These are phyloP conservation scores for Drosophila ezoana DNA, from an alignment of 2,888 invertebrate genomes.

Conservation along the genomic window DNA sequence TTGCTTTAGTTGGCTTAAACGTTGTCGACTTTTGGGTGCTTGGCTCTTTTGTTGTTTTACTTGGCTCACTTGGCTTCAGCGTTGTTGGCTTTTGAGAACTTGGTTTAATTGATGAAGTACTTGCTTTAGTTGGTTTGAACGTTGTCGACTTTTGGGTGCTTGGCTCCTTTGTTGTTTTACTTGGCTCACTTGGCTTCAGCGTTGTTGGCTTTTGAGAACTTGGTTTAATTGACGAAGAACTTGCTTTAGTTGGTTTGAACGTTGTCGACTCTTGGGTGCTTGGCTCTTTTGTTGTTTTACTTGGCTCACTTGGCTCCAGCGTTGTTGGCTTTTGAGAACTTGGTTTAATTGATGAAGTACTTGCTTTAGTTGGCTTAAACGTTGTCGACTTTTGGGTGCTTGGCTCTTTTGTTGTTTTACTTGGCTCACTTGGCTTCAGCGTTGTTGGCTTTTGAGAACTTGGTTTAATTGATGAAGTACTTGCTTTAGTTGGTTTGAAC, in stretches of 20 bases:
- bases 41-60: neutral
- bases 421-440: neutral
- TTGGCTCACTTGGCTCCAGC: neutral
- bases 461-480: too few relatives aligned
- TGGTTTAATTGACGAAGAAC: neutral
- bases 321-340: constrained; percentile 2
- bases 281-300: neutral
- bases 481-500: neutral
- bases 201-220: too few relatives aligned
- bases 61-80: neutral
- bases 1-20: neutral
- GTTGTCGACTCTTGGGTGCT: constrained; percentile 7
- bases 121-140: neutral
- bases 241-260: neutral
- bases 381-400: neutral
- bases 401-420: neutral
- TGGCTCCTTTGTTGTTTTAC: neutral
- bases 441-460: too few relatives aligned
- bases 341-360: neutral
- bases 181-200: too few relatives aligned
- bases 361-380: neutral
- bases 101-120: neutral
- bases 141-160: neutral
- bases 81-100: neutral
- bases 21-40: neutral